These are phyloP conservation scores for Ataeniobius toweri DNA, from an alignment of 2,797 vertebrate genomes.

Conservation along the genomic window DNA sequence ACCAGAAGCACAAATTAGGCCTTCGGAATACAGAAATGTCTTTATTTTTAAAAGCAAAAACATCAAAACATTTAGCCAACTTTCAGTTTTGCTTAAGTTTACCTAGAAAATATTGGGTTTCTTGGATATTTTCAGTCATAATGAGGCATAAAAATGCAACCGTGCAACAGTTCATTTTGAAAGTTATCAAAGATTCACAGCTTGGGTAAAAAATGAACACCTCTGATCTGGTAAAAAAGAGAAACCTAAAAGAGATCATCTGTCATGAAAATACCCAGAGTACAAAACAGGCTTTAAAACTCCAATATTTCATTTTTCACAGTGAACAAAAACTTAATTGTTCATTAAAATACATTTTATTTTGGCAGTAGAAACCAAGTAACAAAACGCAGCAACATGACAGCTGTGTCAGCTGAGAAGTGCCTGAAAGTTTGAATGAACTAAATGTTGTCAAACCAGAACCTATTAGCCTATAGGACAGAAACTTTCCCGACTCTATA, in stretches of 20 bases:
- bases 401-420: background rate
- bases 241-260: background rate
- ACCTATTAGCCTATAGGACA: background rate
- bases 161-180: background rate
- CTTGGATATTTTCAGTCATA: background rate
- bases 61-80: background rate
- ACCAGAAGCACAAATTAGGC: background rate
- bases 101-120: background rate
- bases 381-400: background rate
- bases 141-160: background rate
- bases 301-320: too few species aligned
- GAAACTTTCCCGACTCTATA: background rate
- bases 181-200: background rate
- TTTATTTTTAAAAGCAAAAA: background rate
- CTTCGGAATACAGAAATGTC: background rate
- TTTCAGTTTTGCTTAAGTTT: background rate
- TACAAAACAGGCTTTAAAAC: too few species aligned
- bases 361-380: background rate
- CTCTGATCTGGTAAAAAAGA: background rate
- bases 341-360: background rate
- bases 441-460: background rate
- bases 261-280: background rate
- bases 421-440: background rate
- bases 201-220: background rate
- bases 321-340: background rate